Base-by-base conservation (phyloP, 2,888 invertebrate species). In the Drosophila rellima region DNA sequence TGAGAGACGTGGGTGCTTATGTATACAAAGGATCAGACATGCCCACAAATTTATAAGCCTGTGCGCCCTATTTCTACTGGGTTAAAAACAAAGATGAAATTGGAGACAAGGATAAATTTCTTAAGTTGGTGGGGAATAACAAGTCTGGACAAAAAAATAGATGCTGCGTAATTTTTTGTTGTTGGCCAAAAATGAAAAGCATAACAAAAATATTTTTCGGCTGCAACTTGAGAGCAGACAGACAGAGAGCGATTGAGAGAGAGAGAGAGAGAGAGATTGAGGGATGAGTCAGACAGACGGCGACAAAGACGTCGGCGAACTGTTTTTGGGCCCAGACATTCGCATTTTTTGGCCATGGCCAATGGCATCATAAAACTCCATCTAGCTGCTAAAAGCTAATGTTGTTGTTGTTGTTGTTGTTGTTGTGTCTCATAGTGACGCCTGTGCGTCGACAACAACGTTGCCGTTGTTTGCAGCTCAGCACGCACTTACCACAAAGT, bases 341-440 rank as follows among this genome's bases (percentile, higher is more conserved):
- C 78, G 72, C 74, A 70, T 72, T 78, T 84, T 83, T 78, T 80
- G 75, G 75, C 84, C 87, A 78, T 82, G 88, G 89, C 83, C 87
- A 89, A 88, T 86, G 83, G 80, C 83, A 86, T 81, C 86, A 88
- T 88, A 89, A 89, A 87, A 88, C 70, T 64, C 65, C 23, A 54
- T 44, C 68, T 52, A 29, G 59, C 47, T 54, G 69, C 70, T 73
- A 62, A 73, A 56, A 74, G 62, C 60, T 29, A 42, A 31, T 40
- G 48, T 70, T 57, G 52, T 72, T 62, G 52, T 56, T 47, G 45
- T 33, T 50, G 39, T 15, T 31, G 20, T 23, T 57, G n/a, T 23
- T n/a, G n/a, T n/a, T n/a, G n/a, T n/a, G n/a, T n/a, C n/a, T n/a
- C n/a, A n/a, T n/a, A n/a, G n/a, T n/a, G n/a, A n/a, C n/a, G n/a